phyloP scores from a whole-genome alignment of 37 sponge, comb jelly and placozoan genomes.

The Crambe crambe region DNA sequence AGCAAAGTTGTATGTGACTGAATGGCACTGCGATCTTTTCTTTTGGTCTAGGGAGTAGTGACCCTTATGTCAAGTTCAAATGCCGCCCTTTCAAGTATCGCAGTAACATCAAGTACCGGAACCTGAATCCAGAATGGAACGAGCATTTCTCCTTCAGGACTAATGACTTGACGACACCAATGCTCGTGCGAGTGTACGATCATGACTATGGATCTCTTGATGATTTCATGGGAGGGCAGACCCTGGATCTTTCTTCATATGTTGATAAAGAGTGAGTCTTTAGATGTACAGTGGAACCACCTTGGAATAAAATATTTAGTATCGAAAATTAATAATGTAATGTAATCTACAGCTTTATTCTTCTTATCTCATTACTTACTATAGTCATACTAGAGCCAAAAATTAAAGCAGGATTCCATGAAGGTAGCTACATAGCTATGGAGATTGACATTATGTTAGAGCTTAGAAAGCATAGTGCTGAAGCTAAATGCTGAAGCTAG shows the following conservation, averaged over 20 bases:
- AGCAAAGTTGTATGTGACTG: too few species aligned
- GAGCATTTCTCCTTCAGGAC: conserved; percentile 72
- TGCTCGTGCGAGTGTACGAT: conserved; percentile 76
- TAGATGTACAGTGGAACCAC: neutral
- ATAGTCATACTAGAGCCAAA: too few species aligned
- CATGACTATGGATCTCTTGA: conserved; percentile 76
- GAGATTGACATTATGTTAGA: too few species aligned
- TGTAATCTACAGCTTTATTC: too few species aligned
- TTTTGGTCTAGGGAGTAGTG: conserved; percentile 82
- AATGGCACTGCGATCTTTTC: too few species aligned
- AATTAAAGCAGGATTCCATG: too few species aligned
- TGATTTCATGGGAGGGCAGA: conserved; percentile 82
- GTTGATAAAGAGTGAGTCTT: conserved; percentile 31
- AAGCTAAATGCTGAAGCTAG: too few species aligned
- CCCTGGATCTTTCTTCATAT: conserved; percentile 31
- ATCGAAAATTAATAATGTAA: too few species aligned
- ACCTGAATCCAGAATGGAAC: conserved; percentile 91
- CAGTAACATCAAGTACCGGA: conserved; percentile 51
- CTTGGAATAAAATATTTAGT: neutral
- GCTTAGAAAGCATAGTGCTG: too few species aligned
- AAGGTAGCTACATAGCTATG: too few species aligned
- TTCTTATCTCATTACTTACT: too few species aligned
- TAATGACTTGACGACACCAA: conserved; percentile 10
- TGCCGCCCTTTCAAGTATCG: conserved; percentile 42
- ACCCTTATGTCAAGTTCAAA: conserved; percentile 89